Evolutionary conservation across 2,113 vertebrate species (phyloP).

Genomic region (Mormyrus iriodes): DNA sequence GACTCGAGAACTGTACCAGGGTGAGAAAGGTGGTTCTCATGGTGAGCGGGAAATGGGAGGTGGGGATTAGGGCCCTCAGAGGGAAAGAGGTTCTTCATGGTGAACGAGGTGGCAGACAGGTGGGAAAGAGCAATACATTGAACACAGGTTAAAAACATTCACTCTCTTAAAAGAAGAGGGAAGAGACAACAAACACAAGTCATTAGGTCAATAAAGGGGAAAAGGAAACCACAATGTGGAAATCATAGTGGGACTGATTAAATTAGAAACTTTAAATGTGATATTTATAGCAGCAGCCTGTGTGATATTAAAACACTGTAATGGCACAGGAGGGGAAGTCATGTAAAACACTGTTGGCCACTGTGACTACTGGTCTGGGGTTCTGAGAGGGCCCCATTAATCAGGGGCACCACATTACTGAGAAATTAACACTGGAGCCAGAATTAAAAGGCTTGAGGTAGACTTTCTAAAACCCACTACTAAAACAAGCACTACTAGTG

Average conservation of each 20-base stretch:
- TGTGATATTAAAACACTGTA: slow-evolving; percentile 14
- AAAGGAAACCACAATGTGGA: neutral
- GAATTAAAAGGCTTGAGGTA: neutral
- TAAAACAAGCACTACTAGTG: neutral
- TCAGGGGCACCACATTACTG: neutral
- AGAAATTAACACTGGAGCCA: neutral
- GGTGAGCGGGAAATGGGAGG: neutral
- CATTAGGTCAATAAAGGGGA: neutral
- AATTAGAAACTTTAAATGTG: slow-evolving; percentile 2
- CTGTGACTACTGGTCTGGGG: slow-evolving; percentile 9
- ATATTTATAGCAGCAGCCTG: neutral
- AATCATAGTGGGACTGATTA: neutral
- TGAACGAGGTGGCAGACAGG: neutral
- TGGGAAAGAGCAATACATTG: neutral
- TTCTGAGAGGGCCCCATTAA: neutral
- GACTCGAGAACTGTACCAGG: neutral
- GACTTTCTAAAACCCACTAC: neutral
- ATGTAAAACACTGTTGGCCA: neutral
- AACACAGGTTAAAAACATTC: neutral
- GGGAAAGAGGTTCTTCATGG: neutral
- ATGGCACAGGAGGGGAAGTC: neutral
- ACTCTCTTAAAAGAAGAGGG: neutral
- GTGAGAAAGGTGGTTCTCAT: neutral
- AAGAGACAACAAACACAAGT: neutral
- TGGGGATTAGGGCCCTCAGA: neutral